Evolutionary conservation across 2,797 vertebrate species (phyloP).

Genomic region (Nannoperca obscura): DNA sequence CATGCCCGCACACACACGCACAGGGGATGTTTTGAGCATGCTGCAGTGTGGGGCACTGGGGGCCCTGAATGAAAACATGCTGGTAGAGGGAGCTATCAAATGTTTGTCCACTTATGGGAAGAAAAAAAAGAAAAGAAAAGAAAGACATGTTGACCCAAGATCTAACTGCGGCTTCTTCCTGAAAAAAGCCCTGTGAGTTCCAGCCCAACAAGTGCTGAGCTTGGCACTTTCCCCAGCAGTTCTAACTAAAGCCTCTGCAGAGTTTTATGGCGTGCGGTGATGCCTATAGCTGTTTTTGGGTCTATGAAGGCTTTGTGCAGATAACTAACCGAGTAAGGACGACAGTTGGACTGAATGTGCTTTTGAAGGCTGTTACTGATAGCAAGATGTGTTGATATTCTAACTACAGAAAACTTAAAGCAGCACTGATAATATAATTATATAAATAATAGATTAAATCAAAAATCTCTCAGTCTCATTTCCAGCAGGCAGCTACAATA

Average conservation of each 20-base stretch:
- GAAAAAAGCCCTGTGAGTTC: constrained; percentile 53
- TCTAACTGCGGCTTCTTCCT: constrained; percentile 73
- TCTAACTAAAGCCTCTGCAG: constrained; percentile 58
- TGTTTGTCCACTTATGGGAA: constrained; percentile 63
- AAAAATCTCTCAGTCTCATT: neutral
- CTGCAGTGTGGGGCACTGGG: constrained; percentile 54
- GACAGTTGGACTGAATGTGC: neutral
- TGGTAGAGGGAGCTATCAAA: constrained; percentile 72
- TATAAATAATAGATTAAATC: neutral
- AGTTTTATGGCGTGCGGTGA: constrained; percentile 42
- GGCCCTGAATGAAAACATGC: constrained; percentile 75
- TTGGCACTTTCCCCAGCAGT: constrained; percentile 59
- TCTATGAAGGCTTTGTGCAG: constrained; percentile 58
- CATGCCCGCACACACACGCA: constrained; percentile 29
- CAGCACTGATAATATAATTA: neutral
- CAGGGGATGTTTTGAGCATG: constrained; percentile 66
- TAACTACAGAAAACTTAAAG: neutral
- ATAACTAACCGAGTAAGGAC: constrained; percentile 2
- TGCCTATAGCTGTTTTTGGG: constrained; percentile 49
- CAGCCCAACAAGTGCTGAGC: constrained; percentile 62
- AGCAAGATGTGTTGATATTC: neutral
- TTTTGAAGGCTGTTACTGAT: constrained; percentile 7
- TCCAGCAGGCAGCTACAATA: neutral
- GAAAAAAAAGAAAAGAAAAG: constrained; percentile 28
- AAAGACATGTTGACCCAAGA: constrained; percentile 68